phyloP scores from a whole-genome alignment of 2,888 invertebrate species.

The Synergus itoensis region DNA sequence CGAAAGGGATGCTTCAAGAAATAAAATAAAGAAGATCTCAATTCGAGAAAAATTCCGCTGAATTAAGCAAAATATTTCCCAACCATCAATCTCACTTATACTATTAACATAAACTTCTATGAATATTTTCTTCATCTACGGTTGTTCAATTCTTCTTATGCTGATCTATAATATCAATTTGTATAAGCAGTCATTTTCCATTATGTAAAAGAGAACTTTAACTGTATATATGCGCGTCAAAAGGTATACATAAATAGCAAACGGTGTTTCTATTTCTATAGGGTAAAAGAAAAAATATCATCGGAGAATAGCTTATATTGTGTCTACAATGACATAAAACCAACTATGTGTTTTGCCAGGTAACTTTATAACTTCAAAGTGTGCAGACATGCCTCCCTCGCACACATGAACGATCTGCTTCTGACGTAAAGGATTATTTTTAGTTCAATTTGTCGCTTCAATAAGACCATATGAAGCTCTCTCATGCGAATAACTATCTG shows the following conservation, averaged over 20 bases:
- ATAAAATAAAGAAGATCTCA: constrained; percentile 7
- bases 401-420: constrained; percentile 70
- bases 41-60: constrained; percentile 11
- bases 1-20: constrained; percentile 9
- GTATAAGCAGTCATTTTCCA: too few species aligned
- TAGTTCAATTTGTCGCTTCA: constrained; percentile 75
- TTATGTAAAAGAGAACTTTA: too few species aligned
- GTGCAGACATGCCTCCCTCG: constrained; percentile 59
- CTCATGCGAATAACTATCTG: constrained; percentile 42
- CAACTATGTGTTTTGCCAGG: constrained; percentile 10
- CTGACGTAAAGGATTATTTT: constrained; percentile 75
- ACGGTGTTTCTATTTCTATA: not conserved
- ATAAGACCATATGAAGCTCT: constrained; percentile 70
- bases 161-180: too few species aligned
- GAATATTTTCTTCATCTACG: not conserved
- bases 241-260: not conserved
- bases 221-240: not conserved
- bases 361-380: constrained; percentile 52
- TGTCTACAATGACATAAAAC: not conserved
- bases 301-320: not conserved
- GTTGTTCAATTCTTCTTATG: too few species aligned
- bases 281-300: not conserved
- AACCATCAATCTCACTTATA: not conserved
- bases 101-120: not conserved
- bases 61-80: not conserved